Evolutionary conservation across 2,113 vertebrate genomes (phyloP).

Genomic region (Nycticryphes semicollaris): DNA sequence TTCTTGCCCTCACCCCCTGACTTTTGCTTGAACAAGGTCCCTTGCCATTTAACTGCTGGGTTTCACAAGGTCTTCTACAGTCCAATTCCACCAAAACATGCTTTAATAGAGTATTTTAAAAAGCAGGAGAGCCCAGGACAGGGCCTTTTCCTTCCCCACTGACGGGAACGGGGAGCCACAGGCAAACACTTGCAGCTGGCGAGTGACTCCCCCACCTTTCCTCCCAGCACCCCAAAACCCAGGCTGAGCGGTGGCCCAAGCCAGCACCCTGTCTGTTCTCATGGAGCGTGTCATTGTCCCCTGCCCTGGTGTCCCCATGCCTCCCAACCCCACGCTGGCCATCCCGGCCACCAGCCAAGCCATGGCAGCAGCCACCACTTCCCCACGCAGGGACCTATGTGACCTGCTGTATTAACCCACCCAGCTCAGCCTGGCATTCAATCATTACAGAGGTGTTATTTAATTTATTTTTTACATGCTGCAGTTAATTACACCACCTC

Average conservation of each 20-base stretch:
- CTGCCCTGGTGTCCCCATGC: rapidly evolving
- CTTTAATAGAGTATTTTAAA: rapidly evolving
- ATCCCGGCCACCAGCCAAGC: background rate
- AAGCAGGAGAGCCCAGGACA: rapidly evolving
- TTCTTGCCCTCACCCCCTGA: background rate
- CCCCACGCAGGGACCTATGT: rapidly evolving
- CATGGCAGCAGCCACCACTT: background rate
- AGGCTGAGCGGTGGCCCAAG: rapidly evolving
- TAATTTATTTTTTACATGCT: background rate
- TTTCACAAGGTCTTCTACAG: rapidly evolving
- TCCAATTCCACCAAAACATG: rapidly evolving
- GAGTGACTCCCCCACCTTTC: background rate
- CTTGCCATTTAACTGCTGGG: rapidly evolving
- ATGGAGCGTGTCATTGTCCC: rapidly evolving
- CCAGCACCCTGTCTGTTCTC: background rate
- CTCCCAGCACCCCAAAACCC: background rate
- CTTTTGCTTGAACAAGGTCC: rapidly evolving
- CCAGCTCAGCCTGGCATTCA: background rate
- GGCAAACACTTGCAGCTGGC: too few species aligned
- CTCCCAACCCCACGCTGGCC: rapidly evolving
- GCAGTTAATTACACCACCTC: background rate
- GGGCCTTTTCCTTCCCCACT: background rate
- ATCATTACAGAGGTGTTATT: background rate
- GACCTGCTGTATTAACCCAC: background rate
- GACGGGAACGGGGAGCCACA: background rate